A percentile compares a stretch with the other conserved stretches of the same genome.
Evolutionary conservation across 2,113 vertebrate genomes (phyloP).

Genomic region (Pteropus alecto): DNA sequence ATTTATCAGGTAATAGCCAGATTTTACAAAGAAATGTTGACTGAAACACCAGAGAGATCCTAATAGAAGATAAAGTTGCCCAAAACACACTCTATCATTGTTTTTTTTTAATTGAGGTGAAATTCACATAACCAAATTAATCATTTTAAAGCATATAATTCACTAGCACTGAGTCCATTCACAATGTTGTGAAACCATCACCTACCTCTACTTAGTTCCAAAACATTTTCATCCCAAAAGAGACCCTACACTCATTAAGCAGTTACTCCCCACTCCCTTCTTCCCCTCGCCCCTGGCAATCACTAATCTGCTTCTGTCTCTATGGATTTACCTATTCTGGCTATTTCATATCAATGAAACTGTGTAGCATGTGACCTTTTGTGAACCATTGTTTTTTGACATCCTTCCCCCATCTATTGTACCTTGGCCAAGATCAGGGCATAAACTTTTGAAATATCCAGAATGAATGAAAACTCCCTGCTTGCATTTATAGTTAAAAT

Average conservation of each 20-base stretch:
- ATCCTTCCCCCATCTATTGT: neutral
- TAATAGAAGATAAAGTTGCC: neutral
- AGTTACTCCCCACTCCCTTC: neutral
- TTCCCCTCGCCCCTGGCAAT: neutral
- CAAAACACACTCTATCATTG: neutral
- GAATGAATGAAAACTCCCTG: constrained; percentile 25
- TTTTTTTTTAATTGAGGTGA: neutral
- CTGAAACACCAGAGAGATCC: neutral
- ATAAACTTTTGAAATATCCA: neutral
- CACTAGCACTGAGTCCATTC: neutral
- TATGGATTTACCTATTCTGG: neutral
- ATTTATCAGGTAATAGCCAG: neutral
- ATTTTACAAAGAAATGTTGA: neutral
- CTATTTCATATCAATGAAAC: neutral
- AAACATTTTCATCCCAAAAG: neutral
- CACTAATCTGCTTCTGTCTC: neutral
- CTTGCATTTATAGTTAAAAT: neutral
- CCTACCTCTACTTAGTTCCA: neutral
- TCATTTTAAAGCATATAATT: neutral
- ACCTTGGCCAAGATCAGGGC: neutral
- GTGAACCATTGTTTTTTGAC: neutral
- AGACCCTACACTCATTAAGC: neutral
- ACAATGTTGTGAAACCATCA: neutral
- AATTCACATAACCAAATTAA: neutral
- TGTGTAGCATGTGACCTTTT: neutral